Evolutionary conservation across 2,113 vertebrate species (phyloP), one percentile per base, ranked within the genome.

Genomic region (Pterophyllum scalare): DNA sequence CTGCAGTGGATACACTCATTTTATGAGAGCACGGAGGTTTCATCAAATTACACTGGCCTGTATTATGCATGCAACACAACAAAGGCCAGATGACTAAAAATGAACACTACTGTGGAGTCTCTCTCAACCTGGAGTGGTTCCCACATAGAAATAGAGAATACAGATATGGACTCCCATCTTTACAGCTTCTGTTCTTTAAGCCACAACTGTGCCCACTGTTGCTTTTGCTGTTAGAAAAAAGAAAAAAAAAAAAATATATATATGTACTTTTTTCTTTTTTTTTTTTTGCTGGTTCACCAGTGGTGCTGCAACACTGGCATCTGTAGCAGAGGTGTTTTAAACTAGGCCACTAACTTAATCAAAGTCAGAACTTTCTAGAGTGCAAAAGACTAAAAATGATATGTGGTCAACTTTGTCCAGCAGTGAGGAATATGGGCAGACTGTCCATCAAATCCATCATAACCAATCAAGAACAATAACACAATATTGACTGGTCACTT

Each of bases 1-100:
- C 80, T 89, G 75, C 77, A 65, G 82, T 64, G 82, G 80, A 82
- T 79, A 79, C 72, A 74, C 40, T 93, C 54, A 43, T 88, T 92
- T 90, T 88, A 86, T 56, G 70, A 89, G 75, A 67, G 67, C 35
- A 1, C 82, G 79, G 87, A 75, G 80, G 82, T 79, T 92, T 89
- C 58, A 58, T 87, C 77, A 89, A 88, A 87, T 81, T 81, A 87
- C 57, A 76, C 33, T 28, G 13, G 72, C n/a, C 60, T 87, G 20
- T 78, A 49, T 87, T 87, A 75, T 85, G 86, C 81, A 91, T 83
- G 61, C 85, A 60, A 78, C 82, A 79, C 72, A 86, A 83, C 79
- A 86, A 80, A 79, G 67, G 75, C 75, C 49, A 59, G 70, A 84
- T 79, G 77, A 86, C 77, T 83, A 70, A 81, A 88, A 79, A 88